Evolutionary conservation across 2,797 vertebrate genomes (phyloP).

Genomic region (Catostomus latipinnis): DNA sequence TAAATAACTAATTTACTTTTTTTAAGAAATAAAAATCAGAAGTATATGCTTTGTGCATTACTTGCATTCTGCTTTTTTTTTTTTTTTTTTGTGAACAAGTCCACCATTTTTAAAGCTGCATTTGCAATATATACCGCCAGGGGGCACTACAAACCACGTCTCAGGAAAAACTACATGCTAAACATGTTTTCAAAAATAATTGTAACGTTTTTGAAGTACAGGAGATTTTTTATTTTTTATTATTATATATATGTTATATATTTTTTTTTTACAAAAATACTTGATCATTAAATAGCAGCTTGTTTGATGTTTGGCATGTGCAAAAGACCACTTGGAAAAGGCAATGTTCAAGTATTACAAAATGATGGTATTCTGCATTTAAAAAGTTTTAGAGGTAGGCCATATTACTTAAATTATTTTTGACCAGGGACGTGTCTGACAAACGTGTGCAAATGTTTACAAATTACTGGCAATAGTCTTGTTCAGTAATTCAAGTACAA

Average conservation of each 20-base stretch:
- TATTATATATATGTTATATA: too few species aligned
- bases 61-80: not conserved
- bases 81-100: not conserved
- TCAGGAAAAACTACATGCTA: not conserved
- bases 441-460: not conserved
- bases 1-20: slow-evolving; percentile 79
- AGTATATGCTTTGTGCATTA: slow-evolving; percentile 47
- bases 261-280: slow-evolving; percentile 58
- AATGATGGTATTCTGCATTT: slow-evolving; percentile 54
- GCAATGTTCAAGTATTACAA: slow-evolving; percentile 73
- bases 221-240: slow-evolving; percentile 44
- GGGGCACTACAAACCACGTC: not conserved
- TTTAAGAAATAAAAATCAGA: slow-evolving; percentile 80
- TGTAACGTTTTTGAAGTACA: slow-evolving; percentile 46
- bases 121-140: not conserved
- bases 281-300: slow-evolving; percentile 67
- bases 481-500: not conserved
- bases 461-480: not conserved
- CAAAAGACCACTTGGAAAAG: slow-evolving; percentile 59
- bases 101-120: slow-evolving; percentile 8
- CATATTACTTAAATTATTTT: slow-evolving; percentile 11
- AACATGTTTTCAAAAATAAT: slow-evolving; percentile 39
- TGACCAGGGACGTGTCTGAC: not conserved
- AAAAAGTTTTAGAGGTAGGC: slow-evolving; percentile 71
- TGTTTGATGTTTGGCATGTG: slow-evolving; percentile 63